These are phyloP conservation scores for Ormyrus pomaceus DNA, from an alignment of 2,888 invertebrate species.

Conservation along the genomic window DNA sequence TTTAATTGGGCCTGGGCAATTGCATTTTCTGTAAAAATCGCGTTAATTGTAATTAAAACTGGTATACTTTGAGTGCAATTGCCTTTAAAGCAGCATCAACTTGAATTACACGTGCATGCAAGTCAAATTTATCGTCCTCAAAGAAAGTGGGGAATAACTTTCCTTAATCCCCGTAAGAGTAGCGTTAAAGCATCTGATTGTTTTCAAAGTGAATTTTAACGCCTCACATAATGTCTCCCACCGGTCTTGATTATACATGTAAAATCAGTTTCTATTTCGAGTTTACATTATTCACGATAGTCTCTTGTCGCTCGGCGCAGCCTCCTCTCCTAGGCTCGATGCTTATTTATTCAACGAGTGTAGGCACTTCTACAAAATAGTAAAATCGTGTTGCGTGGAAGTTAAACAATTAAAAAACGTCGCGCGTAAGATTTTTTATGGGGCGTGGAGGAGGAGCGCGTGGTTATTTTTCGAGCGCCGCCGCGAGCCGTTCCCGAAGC, in stretches of 20 bases:
- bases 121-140: too few species aligned
- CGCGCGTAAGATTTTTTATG: conserved; percentile 48
- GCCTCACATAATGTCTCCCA: conserved; percentile 1
- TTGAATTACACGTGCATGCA: too few species aligned
- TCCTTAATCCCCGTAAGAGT: too few species aligned
- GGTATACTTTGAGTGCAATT: too few species aligned
- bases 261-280: conserved; percentile 32
- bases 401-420: conserved; percentile 47
- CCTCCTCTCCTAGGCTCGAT: not conserved
- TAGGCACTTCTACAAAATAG: conserved; percentile 45
- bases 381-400: not conserved
- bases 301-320: not conserved
- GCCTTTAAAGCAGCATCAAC: too few species aligned
- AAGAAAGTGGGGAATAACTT: too few species aligned
- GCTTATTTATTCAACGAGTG: conserved; percentile 46
- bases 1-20: too few species aligned
- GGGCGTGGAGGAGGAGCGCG: not conserved
- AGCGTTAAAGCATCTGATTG: too few species aligned
- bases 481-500: conserved; percentile 10
- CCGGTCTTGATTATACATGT: conserved; percentile 36
- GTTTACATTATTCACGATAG: conserved; percentile 40
- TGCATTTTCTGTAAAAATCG: too few species aligned
- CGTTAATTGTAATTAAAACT: too few species aligned
- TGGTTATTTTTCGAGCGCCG: not conserved
- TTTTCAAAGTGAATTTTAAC: too few species aligned